A percentile compares a stretch with the other conserved stretches of the same genome.
Evolutionary conservation across 2,888 invertebrate genomes (phyloP).

Genomic region (Desoria tigrina): DNA sequence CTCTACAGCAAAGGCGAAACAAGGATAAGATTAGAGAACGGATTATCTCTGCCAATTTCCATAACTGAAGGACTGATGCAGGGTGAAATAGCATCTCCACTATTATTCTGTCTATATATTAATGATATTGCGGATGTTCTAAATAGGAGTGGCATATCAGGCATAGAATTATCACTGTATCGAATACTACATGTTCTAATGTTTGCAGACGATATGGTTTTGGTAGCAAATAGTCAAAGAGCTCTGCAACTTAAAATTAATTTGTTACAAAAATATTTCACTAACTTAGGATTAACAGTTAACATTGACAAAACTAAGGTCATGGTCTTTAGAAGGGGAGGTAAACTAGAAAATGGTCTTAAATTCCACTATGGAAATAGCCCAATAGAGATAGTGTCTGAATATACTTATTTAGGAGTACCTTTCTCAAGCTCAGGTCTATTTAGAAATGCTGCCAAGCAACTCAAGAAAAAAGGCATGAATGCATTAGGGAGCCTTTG

Average conservation of each 20-base stretch:
- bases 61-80: slow-evolving; percentile 68
- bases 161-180: background rate
- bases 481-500: slow-evolving; percentile 7
- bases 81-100: background rate
- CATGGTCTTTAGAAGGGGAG: slow-evolving; percentile 32
- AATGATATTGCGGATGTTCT: slow-evolving; percentile 9
- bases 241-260: slow-evolving; percentile 32
- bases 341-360: background rate
- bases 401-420: slow-evolving; percentile 32
- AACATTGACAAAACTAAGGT: slow-evolving; percentile 39
- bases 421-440: slow-evolving; percentile 9
- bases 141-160: slow-evolving; percentile 1
- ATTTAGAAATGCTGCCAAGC: slow-evolving; percentile 11
- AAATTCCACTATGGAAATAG: slow-evolving; percentile 19
- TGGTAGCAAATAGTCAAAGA: slow-evolving; percentile 15
- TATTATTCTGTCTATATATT: background rate
- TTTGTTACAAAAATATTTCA: slow-evolving; percentile 19
- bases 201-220: slow-evolving; percentile 35
- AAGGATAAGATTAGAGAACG: background rate
- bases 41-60: background rate
- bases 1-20: background rate
- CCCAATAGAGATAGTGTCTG: slow-evolving; percentile 22
- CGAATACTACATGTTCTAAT: background rate
- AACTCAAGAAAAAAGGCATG: slow-evolving; percentile 18
- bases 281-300: slow-evolving; percentile 1